Evolutionary conservation across 2,888 invertebrate genomes (phyloP), one percentile per base, ranked within the genome.

Genomic region (Apoderus coryli): DNA sequence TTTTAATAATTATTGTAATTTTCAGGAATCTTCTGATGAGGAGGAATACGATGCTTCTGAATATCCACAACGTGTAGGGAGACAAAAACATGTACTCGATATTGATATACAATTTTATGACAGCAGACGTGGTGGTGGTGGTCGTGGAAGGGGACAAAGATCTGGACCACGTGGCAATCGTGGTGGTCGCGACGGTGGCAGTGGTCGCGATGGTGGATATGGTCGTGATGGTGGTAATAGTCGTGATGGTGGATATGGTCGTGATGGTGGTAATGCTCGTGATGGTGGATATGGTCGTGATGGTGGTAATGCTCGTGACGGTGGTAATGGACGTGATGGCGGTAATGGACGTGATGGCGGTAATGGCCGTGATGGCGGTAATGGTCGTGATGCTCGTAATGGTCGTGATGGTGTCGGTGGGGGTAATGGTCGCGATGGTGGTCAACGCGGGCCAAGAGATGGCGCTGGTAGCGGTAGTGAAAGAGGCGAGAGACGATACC

Each of bases 91-190:
- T 48, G 69, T 86, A 47, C 61, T 84, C 44, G 85, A 82, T 46
- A 86, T 88, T 47, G 84, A 86, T 58, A 84, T 86, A 57, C 81
- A 81, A 50, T 88, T 86, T 61, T 76, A 74, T 52, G 85, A 85
- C 52, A 71, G 69, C 25, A 68, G 80, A 45, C 75, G 82, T 47
- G 74, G 79, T 39, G 73, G 75, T 3, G 72, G 73, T 23, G 61
- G 38, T 5, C 65, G 72, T 7, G 72, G 76, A 7, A 65, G 73
- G 33, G 59, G 63, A 22, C 62, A 65, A 3, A 63, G 69, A 35
- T 54, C 63, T 16, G 63, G 64, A 3, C 62, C 69, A 35, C 54
- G 57, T 40, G 58, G 58, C 14, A 55, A 50, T 10, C 52, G 56
- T 36, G 60, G 61, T 15, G 52, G 44, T 25, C 48, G 54, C 48